These are phyloP conservation scores for mouse (Mus musculus) DNA, from an alignment of 2,113 vertebrate species.

Conservation along the genomic window DNA sequence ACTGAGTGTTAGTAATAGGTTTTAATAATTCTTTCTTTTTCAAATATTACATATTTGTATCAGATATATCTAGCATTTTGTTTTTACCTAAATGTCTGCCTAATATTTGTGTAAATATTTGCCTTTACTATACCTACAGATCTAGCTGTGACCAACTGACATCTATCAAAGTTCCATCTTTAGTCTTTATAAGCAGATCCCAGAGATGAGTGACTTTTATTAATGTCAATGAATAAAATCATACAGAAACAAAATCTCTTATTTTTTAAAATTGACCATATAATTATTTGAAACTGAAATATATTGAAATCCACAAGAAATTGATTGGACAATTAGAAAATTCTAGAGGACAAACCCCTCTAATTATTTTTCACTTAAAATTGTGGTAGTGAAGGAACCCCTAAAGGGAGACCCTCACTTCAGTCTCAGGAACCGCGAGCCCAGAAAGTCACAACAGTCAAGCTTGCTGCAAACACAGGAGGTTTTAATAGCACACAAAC, in stretches of 20 bases:
- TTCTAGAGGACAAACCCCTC: not conserved
- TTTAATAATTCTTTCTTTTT: not conserved
- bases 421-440: too few species aligned
- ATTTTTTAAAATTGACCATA: conserved; percentile 2
- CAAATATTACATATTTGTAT: not conserved
- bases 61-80: not conserved
- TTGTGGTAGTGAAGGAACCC: not conserved
- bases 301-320: not conserved
- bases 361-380: not conserved
- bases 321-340: not conserved
- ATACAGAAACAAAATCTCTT: not conserved
- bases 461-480: too few species aligned
- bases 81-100: not conserved
- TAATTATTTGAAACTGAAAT: not conserved
- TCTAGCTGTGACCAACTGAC: not conserved
- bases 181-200: not conserved
- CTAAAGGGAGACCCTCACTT: too few species aligned
- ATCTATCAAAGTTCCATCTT: not conserved
- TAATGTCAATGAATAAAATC: not conserved
- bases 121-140: not conserved
- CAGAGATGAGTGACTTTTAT: not conserved
- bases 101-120: not conserved
- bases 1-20: not conserved
- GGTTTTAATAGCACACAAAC: too few species aligned
- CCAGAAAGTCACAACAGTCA: too few species aligned